A percentile compares a stretch with the other conserved stretches of the same genome.
Conservation (phyloP, 2,113 vertebrate species). For the Falcunculus frontatus region DNA sequence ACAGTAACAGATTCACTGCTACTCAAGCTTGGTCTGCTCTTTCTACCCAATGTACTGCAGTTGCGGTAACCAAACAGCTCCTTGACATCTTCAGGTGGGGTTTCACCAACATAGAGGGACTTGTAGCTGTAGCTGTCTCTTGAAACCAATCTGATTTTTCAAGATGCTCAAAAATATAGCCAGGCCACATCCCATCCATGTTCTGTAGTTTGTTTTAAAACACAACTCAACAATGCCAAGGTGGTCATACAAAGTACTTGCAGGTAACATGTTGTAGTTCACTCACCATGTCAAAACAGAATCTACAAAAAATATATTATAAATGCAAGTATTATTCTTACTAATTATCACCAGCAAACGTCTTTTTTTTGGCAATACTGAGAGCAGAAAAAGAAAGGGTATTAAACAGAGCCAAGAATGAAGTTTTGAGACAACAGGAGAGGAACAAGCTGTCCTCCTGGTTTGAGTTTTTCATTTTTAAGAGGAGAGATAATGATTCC, state of each 20-base stretch:
- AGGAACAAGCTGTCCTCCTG: neutral
- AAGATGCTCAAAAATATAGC: neutral
- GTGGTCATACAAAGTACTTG: neutral
- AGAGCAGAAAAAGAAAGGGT: neutral
- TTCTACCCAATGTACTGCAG: neutral
- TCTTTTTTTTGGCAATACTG: neutral
- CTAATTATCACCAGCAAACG: neutral
- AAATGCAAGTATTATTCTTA: neutral
- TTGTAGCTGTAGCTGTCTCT: neutral
- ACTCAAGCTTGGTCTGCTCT: neutral
- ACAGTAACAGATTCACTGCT: neutral
- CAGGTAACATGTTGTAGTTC: neutral
- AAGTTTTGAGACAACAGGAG: neutral
- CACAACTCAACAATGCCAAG: neutral
- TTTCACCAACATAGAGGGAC: neutral
- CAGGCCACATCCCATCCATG: neutral
- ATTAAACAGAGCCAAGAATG: neutral
- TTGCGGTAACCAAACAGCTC: neutral
- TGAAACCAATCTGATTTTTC: neutral
- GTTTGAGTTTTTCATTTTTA: neutral
- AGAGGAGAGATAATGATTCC: neutral
- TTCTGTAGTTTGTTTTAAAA: neutral
- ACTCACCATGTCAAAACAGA: neutral
- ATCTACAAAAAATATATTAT: neutral
- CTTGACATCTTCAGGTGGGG: neutral